Percentiles rank a stretch among this genome's conserved stretches.
phyloP scores from a whole-genome alignment of 2,888 invertebrate species.

The Andrena minutula region DNA sequence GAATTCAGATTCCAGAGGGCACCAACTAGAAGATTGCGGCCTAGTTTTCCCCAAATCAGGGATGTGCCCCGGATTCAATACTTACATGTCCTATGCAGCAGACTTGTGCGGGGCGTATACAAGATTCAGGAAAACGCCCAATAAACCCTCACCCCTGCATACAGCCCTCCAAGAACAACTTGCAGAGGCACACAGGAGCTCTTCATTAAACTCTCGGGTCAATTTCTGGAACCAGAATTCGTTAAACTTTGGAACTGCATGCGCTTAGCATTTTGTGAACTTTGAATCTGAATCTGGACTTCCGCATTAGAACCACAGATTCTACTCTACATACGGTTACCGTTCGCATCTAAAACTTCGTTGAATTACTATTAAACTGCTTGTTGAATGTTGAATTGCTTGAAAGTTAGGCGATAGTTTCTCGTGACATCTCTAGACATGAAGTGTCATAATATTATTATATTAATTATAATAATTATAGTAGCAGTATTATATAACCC shows the following conservation, averaged over 20 bases:
- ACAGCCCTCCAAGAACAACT: too few species aligned
- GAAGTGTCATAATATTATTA: background rate
- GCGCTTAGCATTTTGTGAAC: conserved; percentile 7
- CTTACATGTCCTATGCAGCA: too few species aligned
- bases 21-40: background rate
- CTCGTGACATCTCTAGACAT: background rate
- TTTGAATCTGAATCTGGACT: background rate
- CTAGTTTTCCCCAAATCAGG: too few species aligned
- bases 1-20: too few species aligned
- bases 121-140: too few species aligned
- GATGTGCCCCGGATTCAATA: too few species aligned
- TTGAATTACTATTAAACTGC: background rate
- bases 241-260: background rate
- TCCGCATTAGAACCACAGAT: conserved; percentile 6
- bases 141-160: too few species aligned
- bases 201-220: background rate
- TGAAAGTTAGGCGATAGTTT: background rate
- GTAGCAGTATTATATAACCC: too few species aligned
- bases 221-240: background rate
- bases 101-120: too few species aligned
- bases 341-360: background rate
- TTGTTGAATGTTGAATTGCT: background rate
- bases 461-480: background rate
- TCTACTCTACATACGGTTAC: background rate
- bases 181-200: background rate